Evolutionary conservation across 2,888 invertebrate genomes (phyloP), one percentile per base, ranked within the genome.

Genomic region (Rhyacophila evoluta): DNA sequence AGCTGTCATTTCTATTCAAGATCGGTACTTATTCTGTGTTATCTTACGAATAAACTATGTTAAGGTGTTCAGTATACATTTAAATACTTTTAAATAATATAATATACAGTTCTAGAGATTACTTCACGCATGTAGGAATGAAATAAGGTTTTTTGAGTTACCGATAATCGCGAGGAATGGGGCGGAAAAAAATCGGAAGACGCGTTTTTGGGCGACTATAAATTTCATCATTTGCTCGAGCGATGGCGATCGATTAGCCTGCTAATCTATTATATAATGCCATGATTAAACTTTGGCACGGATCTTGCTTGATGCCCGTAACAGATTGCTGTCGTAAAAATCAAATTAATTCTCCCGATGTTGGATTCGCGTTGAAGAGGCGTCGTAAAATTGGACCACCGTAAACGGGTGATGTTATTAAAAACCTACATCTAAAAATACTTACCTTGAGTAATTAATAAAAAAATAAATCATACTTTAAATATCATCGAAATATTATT

Each of bases 311-410:
- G 37, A 70, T 75, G 70, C 70, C 19, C 70, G 39, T 38, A 75
- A 75, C 75, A 37, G 75, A 75, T 75, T 75, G 75, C 75, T 37
- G 75, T 69, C 75, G 69, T 75, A 75, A 75, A 75, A 75, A 75
- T 69, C 29, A 75, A 75, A 75, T 75, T 75, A 75, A 75, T 68
- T 38, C 67, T 3, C 28, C 68, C 27, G 72, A 72, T 36, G 19
- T 72, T 15, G 72, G 12, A 72, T 72, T 19, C 25, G 55, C 25
- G 15, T 19, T 1, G 55, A 55, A 19, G 10, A 55, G 19, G 55
- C 55, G 19, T 19, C 55, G 19, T 55, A 55, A 55, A 55, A 19
- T 55, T 55, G 10, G 55, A 25, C 55, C 55, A 55, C 55, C 12
- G 10, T 8, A 25, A 55, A 55, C 19, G 25, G 55, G 55, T 55